Evolutionary conservation across 2,113 vertebrate genomes (phyloP).

Genomic region (Micromys minutus): DNA sequence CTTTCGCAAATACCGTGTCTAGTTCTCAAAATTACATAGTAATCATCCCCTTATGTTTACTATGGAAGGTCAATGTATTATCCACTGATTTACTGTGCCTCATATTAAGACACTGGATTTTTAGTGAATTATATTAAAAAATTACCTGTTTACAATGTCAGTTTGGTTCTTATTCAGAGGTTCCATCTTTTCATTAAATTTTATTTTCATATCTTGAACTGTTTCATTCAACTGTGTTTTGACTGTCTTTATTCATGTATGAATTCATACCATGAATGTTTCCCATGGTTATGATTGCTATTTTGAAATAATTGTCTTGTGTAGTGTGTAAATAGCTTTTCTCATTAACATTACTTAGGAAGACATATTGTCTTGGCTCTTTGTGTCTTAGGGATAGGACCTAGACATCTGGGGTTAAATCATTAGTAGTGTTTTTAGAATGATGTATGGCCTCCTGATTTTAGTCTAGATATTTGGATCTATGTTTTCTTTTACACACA

Average conservation of each 20-base stretch:
- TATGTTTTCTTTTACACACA: neutral
- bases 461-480: neutral
- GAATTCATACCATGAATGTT: neutral
- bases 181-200: neutral
- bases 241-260: neutral
- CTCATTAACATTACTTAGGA: neutral
- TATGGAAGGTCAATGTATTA: slow-evolving; percentile 14
- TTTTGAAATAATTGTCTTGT: neutral
- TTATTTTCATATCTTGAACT: neutral
- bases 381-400: neutral
- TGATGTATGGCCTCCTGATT: neutral
- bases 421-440: neutral
- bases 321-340: neutral
- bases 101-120: slow-evolving; percentile 26
- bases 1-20: neutral
- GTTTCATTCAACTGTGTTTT: neutral
- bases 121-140: slow-evolving; percentile 40
- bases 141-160: neutral
- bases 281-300: neutral
- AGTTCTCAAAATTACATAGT: neutral
- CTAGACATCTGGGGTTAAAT: neutral
- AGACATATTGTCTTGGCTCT: neutral
- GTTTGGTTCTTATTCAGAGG: neutral
- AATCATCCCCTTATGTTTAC: neutral
- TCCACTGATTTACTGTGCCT: slow-evolving; percentile 34